phyloP scores from a whole-genome alignment of 2,113 vertebrate genomes.

The Gambusia holbrooki region DNA sequence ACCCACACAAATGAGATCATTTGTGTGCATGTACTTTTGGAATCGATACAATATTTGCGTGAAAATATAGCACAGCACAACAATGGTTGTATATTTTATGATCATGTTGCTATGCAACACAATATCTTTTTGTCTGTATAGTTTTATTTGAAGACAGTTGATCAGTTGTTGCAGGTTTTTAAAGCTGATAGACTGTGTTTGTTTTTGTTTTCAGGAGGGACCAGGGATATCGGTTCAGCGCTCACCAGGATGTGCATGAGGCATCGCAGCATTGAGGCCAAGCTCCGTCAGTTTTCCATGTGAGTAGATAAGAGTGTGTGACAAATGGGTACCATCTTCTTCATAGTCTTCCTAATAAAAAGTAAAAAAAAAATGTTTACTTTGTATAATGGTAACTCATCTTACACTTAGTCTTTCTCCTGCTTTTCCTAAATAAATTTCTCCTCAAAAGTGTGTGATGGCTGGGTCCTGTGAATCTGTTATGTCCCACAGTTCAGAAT shows the following conservation, averaged over 20 bases:
- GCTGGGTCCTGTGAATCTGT: slow-evolving; percentile 1
- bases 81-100: background rate
- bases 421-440: background rate
- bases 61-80: too few species aligned
- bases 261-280: slow-evolving; percentile 92
- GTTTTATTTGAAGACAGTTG: background rate
- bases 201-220: slow-evolving; percentile 81
- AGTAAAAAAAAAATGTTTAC: slow-evolving; percentile 4
- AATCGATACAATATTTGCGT: too few species aligned
- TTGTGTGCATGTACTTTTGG: too few species aligned
- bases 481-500: background rate
- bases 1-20: too few species aligned
- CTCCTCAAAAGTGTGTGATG: background rate
- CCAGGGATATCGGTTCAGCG: slow-evolving; percentile 88
- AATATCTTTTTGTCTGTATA: background rate
- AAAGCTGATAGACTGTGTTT: slow-evolving; percentile 13
- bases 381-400: background rate
- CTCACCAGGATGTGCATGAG: slow-evolving; percentile 95
- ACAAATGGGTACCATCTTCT: slow-evolving; percentile 44
- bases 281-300: slow-evolving; percentile 92
- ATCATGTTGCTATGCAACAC: background rate
- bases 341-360: slow-evolving; percentile 18
- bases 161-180: background rate
- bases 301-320: slow-evolving; percentile 69
- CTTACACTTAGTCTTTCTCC: background rate